Evolutionary conservation across 2,113 vertebrate genomes (phyloP), one percentile per base, ranked within the genome.

Genomic region (Triplophysa siluroides): DNA sequence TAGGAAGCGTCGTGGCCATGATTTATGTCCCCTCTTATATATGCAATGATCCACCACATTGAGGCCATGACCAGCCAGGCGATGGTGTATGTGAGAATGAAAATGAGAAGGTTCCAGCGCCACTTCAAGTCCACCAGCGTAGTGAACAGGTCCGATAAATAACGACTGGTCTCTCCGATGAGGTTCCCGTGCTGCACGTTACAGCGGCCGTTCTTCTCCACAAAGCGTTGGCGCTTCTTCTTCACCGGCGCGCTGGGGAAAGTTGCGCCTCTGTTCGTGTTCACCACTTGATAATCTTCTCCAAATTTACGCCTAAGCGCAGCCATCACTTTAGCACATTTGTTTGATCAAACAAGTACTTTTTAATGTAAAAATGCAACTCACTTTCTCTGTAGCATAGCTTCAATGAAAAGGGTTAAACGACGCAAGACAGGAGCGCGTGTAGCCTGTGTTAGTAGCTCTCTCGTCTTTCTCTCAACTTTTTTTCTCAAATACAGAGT

Each of bases 41-140:
- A 96, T 1, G 95, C 95, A 23, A 96, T 96, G 86, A 94, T 89
- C 95, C 95, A 96, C 95, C 95, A 96, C 95, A 96, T 95, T 0
- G 91, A 96, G 29, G 95, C 95, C 95, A 96, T 96, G 45, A 95
- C 92, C 85, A 96, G 87, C 95, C 95, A 96, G 4, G 95, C 95
- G 1, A 96, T 92, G 0, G 95, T 96, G 91, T 96, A 96, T 1
- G 95, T 96, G 2, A 96, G 87, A 73, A 94, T 91, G 89, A 96
- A 96, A 79, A 96, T 96, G 50, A 96, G 92, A 68, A 96, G 87
- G 88, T 96, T 96, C 95, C 95, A 96, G 52, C 95, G 88, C 95
- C 95, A 96, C 91, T 95, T 96, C 6, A 96, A 89, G 88, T 96
- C 95, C 56, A 96, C 95, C 85, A 96, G 81, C 0, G 95, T 96